Evolutionary conservation across 2,888 invertebrate species (phyloP).

Genomic region (Lithophane socia): DNA sequence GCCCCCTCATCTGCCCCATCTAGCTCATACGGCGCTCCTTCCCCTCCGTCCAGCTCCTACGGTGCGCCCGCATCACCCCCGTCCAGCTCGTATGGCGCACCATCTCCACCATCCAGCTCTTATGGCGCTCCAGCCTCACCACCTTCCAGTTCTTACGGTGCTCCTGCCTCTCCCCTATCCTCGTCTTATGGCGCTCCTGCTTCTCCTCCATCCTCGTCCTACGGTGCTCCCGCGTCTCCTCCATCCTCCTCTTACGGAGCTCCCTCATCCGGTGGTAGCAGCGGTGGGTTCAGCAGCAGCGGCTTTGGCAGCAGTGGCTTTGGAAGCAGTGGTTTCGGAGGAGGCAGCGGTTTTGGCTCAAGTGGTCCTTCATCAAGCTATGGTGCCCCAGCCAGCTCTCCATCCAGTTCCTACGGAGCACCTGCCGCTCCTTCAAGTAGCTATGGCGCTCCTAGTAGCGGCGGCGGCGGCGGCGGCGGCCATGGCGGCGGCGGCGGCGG

Average conservation of each 20-base stretch:
- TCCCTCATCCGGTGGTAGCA: conserved; percentile 71
- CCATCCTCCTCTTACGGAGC: conserved; percentile 81
- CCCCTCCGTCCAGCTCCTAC: conserved; percentile 73
- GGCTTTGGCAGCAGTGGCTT: conserved; percentile 72
- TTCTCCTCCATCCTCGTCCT: conserved; percentile 71
- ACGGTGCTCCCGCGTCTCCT: conserved; percentile 73
- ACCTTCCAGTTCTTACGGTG: conserved; percentile 76
- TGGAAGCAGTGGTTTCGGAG: conserved; percentile 74
- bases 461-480: conserved; percentile 73
- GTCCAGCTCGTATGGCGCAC: conserved; percentile 78
- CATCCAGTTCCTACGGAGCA: conserved; percentile 86
- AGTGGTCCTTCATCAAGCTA: conserved; percentile 81
- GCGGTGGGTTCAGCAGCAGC: conserved; percentile 72
- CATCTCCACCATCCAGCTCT: conserved; percentile 74
- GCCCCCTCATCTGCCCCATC: conserved; percentile 71
- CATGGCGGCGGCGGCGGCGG: conserved; percentile 51
- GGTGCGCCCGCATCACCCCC: conserved; percentile 78
- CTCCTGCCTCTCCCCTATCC: conserved; percentile 75
- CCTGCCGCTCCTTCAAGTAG: conserved; percentile 71
- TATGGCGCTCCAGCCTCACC: conserved; percentile 71
- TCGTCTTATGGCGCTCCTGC: conserved; percentile 73
- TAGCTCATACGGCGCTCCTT: conserved; percentile 80
- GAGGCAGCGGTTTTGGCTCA: conserved; percentile 68
- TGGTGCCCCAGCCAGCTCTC: conserved; percentile 80
- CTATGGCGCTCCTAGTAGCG: conserved; percentile 75